phyloP scores from a whole-genome alignment of 2,888 invertebrate species.

The Lagria hirta region DNA sequence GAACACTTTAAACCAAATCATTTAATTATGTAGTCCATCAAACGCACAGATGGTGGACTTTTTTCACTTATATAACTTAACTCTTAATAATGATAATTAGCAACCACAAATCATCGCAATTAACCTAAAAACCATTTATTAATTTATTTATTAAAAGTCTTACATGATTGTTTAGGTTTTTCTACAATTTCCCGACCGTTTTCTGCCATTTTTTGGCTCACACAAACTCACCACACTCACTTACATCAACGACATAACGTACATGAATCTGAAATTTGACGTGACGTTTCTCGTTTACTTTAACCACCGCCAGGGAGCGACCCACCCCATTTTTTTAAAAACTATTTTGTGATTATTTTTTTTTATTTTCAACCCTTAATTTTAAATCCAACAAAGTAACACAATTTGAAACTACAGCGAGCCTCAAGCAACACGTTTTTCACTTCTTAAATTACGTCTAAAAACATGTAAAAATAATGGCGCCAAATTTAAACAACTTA shows the following conservation, averaged over 20 bases:
- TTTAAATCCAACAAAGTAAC: no score
- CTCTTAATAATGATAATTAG: constrained; percentile 30
- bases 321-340: no score
- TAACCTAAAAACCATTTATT: constrained; percentile 12
- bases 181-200: constrained; percentile 52
- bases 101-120: constrained; percentile 8
- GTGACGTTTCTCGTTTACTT: constrained; percentile 18
- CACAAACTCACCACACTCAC: constrained; percentile 46
- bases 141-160: constrained; percentile 32
- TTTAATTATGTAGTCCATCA: constrained; percentile 29
- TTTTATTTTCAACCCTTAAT: no score
- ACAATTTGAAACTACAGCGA: no score
- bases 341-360: no score
- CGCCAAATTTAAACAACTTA: no score
- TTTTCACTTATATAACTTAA: constrained; percentile 51
- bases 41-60: constrained; percentile 52
- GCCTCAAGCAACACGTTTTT: no score
- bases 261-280: constrained; percentile 27
- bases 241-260: constrained; percentile 45
- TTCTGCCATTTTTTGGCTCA: constrained; percentile 55
- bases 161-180: constrained; percentile 53
- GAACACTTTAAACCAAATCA: constrained; percentile 5
- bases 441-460: no score
- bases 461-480: no score
- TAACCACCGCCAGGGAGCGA: constrained; percentile 20